Evolutionary conservation across 30 jellyfish, hydroid and myxozoan genomes (phyloP), one percentile per base, ranked within the genome.

Genomic region (Pelagia noctiluca): DNA sequence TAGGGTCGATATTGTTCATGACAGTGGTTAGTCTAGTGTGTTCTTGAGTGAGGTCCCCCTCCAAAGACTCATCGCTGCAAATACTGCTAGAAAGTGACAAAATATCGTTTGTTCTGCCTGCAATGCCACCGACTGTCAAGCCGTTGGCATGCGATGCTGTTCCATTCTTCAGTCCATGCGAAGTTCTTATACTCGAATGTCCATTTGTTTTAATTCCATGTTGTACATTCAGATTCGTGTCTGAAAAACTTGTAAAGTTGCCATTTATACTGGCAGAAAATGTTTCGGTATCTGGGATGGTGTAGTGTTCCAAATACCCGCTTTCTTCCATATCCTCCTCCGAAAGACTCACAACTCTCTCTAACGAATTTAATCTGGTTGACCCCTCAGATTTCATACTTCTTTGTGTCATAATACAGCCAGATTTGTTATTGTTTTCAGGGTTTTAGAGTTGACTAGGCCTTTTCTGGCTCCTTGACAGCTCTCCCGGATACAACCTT

Each of bases 1-100:
- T 80, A 21, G 97, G 97, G 64, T 89, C 94, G 62, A 89, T 82
- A 53, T 70, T 75, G 29, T 77, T 50, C 19, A 89, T 33, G 7
- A 82, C 91, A 21, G 94, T 52, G 11, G 84, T 89, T 34, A 89
- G 63, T 26, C 97, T 69, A 29, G 82, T n/a, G 35, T 82, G 87
- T 47, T 89, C 97, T 37, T 61, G 25, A 24, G 80, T 52, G 0
- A 81, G 32, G n/a, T 75, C 85, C 8, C 83, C 91, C 1, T 80
- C 90, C 71, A 71, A 30, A 0, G 83, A 71, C n/a, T 65, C 87
- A 53, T 86, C 96, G 53, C 96, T 86, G 71, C 86, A 75, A 21
- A 86, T 36, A 33, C 89, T 75, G 35, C 89, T 66, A 3, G 96
- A 86, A 80, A 62, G 22, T 29, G 92, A 46, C n/a, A 67, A 50